phyloP scores from a whole-genome alignment of 2,888 invertebrate species.

The Hyalella azteca region DNA sequence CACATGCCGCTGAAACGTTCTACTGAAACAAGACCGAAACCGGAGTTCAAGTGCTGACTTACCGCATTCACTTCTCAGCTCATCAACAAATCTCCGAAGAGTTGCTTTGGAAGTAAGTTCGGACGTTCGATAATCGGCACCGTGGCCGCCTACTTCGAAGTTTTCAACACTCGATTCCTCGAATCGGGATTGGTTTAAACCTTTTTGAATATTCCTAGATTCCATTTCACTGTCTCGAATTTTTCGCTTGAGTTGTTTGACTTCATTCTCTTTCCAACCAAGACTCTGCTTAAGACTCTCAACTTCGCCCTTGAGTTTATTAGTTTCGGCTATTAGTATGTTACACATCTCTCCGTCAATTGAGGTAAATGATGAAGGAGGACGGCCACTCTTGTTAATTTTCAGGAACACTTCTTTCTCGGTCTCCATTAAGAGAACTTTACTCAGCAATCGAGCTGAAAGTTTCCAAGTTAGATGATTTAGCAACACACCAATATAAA shows the following conservation, averaged over 20 bases:
- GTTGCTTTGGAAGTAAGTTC: constrained; percentile 41
- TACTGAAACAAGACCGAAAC: not conserved
- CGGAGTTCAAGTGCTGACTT: constrained; percentile 11
- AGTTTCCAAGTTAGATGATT: no score
- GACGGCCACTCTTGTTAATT: constrained; percentile 61
- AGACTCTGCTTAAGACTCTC: constrained; percentile 70
- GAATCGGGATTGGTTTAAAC: constrained; percentile 16
- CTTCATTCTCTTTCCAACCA: constrained; percentile 57
- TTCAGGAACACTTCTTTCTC: constrained; percentile 62
- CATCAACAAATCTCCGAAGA: constrained; percentile 40
- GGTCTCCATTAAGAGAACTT: constrained; percentile 48
- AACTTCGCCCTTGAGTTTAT: constrained; percentile 70
- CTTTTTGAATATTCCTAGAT: constrained; percentile 28
- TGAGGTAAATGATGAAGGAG: not conserved
- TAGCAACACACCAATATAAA: no score
- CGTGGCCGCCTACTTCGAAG: not conserved
- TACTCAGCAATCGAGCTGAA: constrained; percentile 14
- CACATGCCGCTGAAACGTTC: not conserved
- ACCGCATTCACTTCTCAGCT: constrained; percentile 43
- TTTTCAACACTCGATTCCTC: constrained; percentile 4
- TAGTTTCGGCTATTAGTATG: constrained; percentile 63
- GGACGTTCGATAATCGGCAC: not conserved
- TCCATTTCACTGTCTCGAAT: constrained; percentile 50
- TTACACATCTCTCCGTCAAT: constrained; percentile 45
- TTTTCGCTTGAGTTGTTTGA: constrained; percentile 67